Evolutionary conservation across 2,797 vertebrate species (phyloP).

Genomic region (Huso huso): DNA sequence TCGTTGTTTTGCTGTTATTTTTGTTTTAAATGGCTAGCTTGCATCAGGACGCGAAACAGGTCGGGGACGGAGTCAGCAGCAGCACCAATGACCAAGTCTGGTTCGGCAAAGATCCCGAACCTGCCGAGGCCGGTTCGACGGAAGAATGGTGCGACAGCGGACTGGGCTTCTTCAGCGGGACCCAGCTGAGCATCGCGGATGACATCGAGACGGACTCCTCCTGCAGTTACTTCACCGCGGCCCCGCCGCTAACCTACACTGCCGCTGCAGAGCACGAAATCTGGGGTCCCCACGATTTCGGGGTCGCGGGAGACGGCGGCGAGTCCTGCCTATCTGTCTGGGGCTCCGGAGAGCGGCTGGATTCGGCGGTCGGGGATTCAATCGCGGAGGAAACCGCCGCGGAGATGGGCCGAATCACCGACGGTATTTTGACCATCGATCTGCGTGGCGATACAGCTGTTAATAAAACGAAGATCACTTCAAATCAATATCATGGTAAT

Average conservation of each 20-base stretch:
- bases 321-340: too few species aligned
- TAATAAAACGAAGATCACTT: too few species aligned
- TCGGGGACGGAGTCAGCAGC: background rate
- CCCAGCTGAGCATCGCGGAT: background rate
- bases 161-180: constrained; percentile 43
- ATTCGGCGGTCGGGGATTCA: constrained; percentile 41
- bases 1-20: background rate
- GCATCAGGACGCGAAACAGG: constrained; percentile 4
- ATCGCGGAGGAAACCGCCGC: constrained; percentile 44
- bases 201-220: background rate
- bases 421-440: constrained; percentile 37
- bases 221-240: background rate
- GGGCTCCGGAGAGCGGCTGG: constrained; percentile 26
- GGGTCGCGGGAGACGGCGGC: constrained; percentile 15
- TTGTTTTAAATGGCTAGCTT: constrained; percentile 32
- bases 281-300: constrained; percentile 17
- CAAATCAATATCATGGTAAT: too few species aligned
- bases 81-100: constrained; percentile 19
- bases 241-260: constrained; percentile 12
- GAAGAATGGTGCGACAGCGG: constrained; percentile 69
- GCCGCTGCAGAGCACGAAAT: constrained; percentile 6
- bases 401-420: constrained; percentile 34
- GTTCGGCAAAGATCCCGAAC: constrained; percentile 16
- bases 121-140: constrained; percentile 10
- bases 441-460: constrained; percentile 30